Conservation (phyloP, 2,113 vertebrate species). For the Aythya baeri region DNA sequence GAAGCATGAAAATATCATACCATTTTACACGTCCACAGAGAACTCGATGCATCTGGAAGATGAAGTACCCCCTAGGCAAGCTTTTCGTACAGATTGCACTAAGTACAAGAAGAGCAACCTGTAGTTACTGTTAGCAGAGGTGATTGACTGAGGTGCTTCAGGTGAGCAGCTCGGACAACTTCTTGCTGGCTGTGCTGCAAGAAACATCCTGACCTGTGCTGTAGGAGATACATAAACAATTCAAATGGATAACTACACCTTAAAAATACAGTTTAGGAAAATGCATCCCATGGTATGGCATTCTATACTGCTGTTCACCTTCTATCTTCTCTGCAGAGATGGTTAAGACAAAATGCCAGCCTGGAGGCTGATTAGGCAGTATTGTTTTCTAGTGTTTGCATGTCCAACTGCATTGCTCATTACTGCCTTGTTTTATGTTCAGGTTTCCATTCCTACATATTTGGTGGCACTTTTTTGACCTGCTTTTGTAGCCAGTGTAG, state of each 20-base stretch:
- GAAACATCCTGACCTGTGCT: neutral
- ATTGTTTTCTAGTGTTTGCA: neutral
- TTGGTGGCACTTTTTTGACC: too few relatives aligned
- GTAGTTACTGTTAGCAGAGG: neutral
- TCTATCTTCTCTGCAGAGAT: neutral
- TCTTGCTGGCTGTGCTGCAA: neutral
- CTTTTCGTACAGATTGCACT: neutral
- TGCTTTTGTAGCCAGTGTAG: neutral
- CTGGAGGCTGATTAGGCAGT: neutral
- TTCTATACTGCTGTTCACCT: neutral
- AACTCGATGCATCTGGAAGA: neutral
- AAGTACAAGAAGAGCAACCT: neutral
- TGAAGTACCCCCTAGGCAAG: neutral
- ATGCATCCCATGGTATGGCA: neutral
- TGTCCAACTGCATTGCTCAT: neutral
- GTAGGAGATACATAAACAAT: neutral
- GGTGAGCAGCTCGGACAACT: neutral
- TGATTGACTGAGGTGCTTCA: neutral
- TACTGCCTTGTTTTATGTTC: neutral
- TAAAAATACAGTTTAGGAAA: neutral
- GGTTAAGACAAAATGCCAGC: neutral
- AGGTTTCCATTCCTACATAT: neutral
- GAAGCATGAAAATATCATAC: neutral
- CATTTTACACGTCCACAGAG: accelerated
- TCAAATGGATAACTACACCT: neutral